Evolutionary conservation across 2,797 vertebrate genomes (phyloP), one percentile per base, ranked within the genome.

Genomic region (Anolis apletophallus): DNA sequence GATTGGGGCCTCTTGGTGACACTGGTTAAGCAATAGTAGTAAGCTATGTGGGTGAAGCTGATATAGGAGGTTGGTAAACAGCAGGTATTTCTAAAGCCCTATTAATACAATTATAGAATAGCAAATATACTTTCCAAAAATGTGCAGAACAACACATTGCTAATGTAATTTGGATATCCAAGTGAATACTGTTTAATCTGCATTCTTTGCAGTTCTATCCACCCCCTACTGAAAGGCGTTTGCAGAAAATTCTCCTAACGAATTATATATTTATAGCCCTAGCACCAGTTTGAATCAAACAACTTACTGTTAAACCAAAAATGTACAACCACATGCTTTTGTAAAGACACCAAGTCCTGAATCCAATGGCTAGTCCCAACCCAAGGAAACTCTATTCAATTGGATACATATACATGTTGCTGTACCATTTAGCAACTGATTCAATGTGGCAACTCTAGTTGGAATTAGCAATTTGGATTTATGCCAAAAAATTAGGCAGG

Each of bases 251-350:
- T 16, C 75, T 88, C 74, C 88, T 90, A 90, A 91, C 0, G 1
- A 91, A 91, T 76, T 46, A 75, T 26, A 85, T 85, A 40, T 91
- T 91, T 84, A 64, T 90, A 88, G 87, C 90, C 93, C 94, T 95
- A 96, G 95, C 96, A 96, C 95, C 73, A 36, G 94, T 88, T 93
- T 88, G 83, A 85, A 93, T 93, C 90, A 85, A 88, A 95, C 92
- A 87, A 84, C 81, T 86, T 94, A 87, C 89, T 85, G 68, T 86
- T 93, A 91, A 95, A 93, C 89, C 90, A 88, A 89, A 91, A 94
- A 96, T 1, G 67, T 93, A 94, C 90, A 95, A 85, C 89, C 91
- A 88, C 94, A 95, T 94, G 92, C 89, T 95, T 94, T 93, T 94
- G 84, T 93, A 97, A 90, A 95, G 93, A 95, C 92, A 93, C 88